These are phyloP conservation scores for Myathropa florea DNA, from an alignment of 2,888 invertebrate species.

Conservation along the genomic window DNA sequence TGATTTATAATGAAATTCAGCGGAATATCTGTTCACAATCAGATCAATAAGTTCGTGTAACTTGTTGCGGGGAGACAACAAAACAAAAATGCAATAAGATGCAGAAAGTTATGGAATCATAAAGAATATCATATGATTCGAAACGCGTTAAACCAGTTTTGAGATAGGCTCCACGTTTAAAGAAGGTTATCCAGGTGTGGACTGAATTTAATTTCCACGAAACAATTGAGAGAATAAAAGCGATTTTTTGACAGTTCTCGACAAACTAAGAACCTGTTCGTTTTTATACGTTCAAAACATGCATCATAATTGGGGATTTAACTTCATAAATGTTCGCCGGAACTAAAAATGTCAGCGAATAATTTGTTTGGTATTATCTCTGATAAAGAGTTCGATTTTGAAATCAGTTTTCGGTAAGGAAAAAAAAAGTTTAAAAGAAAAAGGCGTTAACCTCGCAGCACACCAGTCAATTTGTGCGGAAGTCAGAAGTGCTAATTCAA, in stretches of 20 bases:
- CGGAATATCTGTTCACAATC: background rate
- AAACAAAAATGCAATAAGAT: slow-evolving; percentile 4
- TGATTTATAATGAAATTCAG: background rate
- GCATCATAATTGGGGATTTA: background rate
- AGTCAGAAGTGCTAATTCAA: no score
- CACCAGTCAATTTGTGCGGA: background rate
- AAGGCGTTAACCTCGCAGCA: background rate
- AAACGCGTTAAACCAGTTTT: slow-evolving; percentile 4
- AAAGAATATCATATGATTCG: background rate
- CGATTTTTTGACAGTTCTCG: background rate
- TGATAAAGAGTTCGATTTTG: background rate
- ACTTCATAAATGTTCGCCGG: background rate
- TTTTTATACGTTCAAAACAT: background rate
- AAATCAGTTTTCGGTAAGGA: background rate
- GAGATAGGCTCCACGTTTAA: background rate
- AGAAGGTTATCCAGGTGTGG: background rate
- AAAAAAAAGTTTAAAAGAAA: background rate
- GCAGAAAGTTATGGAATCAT: background rate
- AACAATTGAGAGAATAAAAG: background rate
- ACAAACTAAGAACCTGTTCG: background rate
- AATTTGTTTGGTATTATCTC: background rate
- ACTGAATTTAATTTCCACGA: background rate
- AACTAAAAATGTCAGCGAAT: background rate
- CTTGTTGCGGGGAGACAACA: background rate
- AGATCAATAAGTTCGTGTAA: background rate